phyloP scores from a whole-genome alignment of 2,113 vertebrate species.

The Herpetotheres cachinnans region DNA sequence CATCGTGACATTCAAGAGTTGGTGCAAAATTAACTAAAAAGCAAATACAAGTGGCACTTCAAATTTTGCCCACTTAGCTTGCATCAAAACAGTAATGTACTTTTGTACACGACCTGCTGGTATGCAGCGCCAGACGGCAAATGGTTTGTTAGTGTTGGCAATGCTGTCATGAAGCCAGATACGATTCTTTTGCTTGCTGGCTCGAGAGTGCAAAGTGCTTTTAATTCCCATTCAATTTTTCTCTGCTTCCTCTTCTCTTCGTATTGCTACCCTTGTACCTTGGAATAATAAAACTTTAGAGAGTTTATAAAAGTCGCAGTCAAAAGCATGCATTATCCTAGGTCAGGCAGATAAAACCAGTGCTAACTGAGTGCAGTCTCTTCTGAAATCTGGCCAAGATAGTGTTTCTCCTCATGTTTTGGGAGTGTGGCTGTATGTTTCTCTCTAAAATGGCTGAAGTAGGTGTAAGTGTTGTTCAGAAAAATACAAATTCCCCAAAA shows the following conservation, averaged over 20 bases:
- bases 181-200: background rate
- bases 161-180: background rate
- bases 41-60: background rate
- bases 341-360: background rate
- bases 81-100: background rate
- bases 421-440: background rate
- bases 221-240: background rate
- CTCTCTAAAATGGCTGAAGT: background rate
- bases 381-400: background rate
- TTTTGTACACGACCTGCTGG: background rate
- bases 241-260: background rate
- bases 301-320: background rate
- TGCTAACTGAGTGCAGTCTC: background rate
- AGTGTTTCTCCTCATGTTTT: background rate
- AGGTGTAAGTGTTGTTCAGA: background rate
- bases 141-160: background rate
- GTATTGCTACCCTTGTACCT: background rate
- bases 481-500: background rate
- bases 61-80: background rate
- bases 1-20: background rate
- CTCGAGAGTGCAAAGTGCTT: background rate
- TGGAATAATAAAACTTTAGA: background rate
- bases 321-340: background rate
- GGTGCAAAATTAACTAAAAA: background rate
- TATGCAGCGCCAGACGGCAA: background rate